These are phyloP conservation scores for Luehdorfia chinensis DNA, from an alignment of 1,140 invertebrate genomes.

Conservation along the genomic window DNA sequence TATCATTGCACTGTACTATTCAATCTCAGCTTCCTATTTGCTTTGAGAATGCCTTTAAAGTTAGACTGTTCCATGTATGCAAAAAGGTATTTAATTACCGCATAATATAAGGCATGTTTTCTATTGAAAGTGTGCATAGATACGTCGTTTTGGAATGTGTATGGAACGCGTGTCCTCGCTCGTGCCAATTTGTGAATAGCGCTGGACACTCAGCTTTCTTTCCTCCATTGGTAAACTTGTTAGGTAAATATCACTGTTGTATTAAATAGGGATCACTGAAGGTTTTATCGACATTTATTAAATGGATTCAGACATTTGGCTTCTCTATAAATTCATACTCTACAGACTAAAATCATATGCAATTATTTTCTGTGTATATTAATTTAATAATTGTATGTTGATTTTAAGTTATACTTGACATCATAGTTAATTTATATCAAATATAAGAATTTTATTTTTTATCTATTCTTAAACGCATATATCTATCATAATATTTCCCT, in stretches of 20 bases:
- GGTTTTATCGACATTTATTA: too few relatives aligned
- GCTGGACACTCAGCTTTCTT: constrained; percentile 72
- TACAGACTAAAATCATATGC: too few relatives aligned
- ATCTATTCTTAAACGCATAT: too few relatives aligned
- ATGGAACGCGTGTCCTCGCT: constrained; percentile 65
- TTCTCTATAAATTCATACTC: too few relatives aligned
- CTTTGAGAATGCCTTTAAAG: constrained; percentile 7
- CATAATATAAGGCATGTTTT: constrained; percentile 25
- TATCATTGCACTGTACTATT: constrained; percentile 64
- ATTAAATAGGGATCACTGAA: constrained; percentile 37
- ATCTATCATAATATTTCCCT: too few relatives aligned
- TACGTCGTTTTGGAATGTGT: constrained; percentile 29
- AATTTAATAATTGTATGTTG: too few relatives aligned
- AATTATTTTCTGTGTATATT: too few relatives aligned
- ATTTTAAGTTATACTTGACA: too few relatives aligned
- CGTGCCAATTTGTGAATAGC: constrained; percentile 76
- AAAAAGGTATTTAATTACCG: constrained; percentile 13
- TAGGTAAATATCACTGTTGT: constrained; percentile 66
- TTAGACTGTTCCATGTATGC: constrained; percentile 6
- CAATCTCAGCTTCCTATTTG: constrained; percentile 52
- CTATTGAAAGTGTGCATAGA: constrained; percentile 11
- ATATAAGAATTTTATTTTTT: too few relatives aligned
- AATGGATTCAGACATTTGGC: too few relatives aligned
- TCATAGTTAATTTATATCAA: too few relatives aligned
- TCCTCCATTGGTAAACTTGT: constrained; percentile 73